Conservation (phyloP, 2,888 invertebrate species). For the Scotopteryx bipunctaria region DNA sequence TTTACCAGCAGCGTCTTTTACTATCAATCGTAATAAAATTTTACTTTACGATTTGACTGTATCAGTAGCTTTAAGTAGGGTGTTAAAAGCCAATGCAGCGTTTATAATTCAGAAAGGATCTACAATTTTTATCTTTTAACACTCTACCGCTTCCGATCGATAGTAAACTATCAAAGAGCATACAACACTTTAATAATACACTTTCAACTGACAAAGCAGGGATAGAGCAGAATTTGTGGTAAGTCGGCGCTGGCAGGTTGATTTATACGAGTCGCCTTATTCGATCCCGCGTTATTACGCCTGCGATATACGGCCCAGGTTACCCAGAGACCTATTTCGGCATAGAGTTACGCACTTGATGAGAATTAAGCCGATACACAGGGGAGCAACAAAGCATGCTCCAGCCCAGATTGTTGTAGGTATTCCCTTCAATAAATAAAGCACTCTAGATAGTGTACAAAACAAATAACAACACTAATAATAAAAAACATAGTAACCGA, state of each 20-base stretch:
- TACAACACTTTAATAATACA: constrained; percentile 33
- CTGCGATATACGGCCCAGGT: constrained; percentile 41
- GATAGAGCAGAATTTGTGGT: constrained; percentile 42
- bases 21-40: no score
- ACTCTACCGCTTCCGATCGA: constrained; percentile 10
- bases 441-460: no score
- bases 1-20: not conserved
- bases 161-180: constrained; percentile 16
- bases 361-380: constrained; percentile 35
- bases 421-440: constrained; percentile 2
- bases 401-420: constrained; percentile 14
- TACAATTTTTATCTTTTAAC: constrained; percentile 3
- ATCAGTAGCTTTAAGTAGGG: not conserved
- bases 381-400: constrained; percentile 27
- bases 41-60: not conserved
- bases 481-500: not conserved
- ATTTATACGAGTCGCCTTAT: constrained; percentile 53
- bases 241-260: constrained; percentile 46
- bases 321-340: constrained; percentile 40
- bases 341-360: constrained; percentile 38
- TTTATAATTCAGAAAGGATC: constrained; percentile 10
- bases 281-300: constrained; percentile 49
- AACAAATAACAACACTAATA: not conserved
- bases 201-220: constrained; percentile 38
- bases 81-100: not conserved